Evolutionary conservation across 2,113 vertebrate species (phyloP).

Genomic region (Ascaphus truei): DNA sequence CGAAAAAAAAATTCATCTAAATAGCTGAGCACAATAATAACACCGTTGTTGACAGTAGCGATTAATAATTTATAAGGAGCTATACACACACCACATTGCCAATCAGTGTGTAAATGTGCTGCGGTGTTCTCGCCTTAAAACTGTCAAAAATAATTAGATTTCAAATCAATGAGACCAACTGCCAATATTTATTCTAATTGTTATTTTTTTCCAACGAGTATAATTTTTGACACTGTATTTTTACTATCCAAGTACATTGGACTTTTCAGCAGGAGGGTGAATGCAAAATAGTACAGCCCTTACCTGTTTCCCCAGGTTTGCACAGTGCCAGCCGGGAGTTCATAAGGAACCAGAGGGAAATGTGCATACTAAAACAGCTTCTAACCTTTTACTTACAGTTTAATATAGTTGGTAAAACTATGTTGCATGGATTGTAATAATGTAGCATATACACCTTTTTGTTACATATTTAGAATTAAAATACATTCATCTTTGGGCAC

Average conservation of each 20-base stretch:
- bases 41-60: constrained; percentile 66
- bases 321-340: too few species aligned
- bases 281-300: background rate
- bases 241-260: background rate
- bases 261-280: background rate
- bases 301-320: too few species aligned
- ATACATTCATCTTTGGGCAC: too few species aligned
- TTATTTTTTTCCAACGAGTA: background rate
- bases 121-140: background rate
- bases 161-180: background rate
- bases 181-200: background rate
- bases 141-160: constrained; percentile 6
- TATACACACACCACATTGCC: constrained; percentile 64
- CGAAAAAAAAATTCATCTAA: constrained; percentile 65
- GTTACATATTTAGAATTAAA: too few species aligned
- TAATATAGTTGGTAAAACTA: too few species aligned
- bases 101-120: constrained; percentile 33
- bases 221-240: background rate
- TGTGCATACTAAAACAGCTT: too few species aligned
- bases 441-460: too few species aligned
- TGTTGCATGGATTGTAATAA: too few species aligned
- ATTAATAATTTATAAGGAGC: constrained; percentile 76
- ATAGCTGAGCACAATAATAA: constrained; percentile 69
- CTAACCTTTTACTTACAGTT: too few species aligned
- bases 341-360: too few species aligned